Percentiles rank a stretch among this genome's conserved stretches.
Evolutionary conservation across 2,797 vertebrate genomes (phyloP).

Genomic region (Anomalospiza imberbis): DNA sequence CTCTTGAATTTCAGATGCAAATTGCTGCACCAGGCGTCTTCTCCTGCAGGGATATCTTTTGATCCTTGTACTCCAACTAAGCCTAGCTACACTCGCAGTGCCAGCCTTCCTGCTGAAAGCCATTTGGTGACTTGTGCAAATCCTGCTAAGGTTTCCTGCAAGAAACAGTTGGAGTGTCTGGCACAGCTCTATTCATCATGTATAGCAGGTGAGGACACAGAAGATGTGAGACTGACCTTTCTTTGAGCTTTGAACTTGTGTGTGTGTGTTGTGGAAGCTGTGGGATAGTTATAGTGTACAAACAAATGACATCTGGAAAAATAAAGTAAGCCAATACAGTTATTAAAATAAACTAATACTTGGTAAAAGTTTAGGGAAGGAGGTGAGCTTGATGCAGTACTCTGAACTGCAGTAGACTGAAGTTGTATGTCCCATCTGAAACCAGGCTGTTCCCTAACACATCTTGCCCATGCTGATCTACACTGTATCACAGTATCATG

Average conservation of each 20-base stretch:
- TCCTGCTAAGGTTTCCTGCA: slow-evolving; percentile 83
- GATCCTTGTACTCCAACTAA: slow-evolving; percentile 82
- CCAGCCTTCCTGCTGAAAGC: slow-evolving; percentile 77
- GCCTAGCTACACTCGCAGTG: slow-evolving; percentile 62
- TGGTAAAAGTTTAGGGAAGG: not conserved
- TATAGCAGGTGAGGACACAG: slow-evolving; percentile 82
- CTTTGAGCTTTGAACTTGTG: not conserved
- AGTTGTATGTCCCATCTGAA: not conserved
- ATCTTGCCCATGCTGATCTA: not conserved
- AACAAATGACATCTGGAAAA: not conserved
- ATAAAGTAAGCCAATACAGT: not conserved
- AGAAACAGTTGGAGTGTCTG: slow-evolving; percentile 82
- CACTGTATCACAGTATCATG: not conserved
- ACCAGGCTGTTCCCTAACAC: not conserved
- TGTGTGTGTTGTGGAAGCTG: not conserved
- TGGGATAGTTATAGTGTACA: no score
- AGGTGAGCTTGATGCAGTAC: not conserved
- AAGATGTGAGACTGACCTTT: not conserved
- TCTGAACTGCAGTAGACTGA: not conserved
- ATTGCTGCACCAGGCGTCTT: slow-evolving; percentile 79
- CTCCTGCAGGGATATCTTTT: slow-evolving; percentile 65
- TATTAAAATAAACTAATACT: not conserved
- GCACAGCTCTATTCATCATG: slow-evolving; percentile 89
- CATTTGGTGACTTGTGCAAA: slow-evolving; percentile 77
- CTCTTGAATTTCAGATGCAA: slow-evolving; percentile 81